These are phyloP conservation scores for Brenthis ino DNA, from an alignment of 2,888 invertebrate genomes.

Conservation along the genomic window DNA sequence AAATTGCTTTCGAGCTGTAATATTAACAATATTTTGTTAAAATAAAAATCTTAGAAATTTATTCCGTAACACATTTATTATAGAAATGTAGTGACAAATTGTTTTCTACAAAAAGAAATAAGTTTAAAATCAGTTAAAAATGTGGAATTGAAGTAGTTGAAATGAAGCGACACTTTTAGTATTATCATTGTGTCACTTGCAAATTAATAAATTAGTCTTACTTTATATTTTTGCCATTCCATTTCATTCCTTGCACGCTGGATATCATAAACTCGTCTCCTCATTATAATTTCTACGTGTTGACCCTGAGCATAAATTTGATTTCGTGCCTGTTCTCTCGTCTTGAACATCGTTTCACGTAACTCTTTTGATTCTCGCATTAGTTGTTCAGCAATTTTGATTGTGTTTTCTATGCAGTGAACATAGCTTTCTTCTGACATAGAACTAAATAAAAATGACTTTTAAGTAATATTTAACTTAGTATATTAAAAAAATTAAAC, in stretches of 20 bases:
- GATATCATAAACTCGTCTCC: constrained; percentile 93
- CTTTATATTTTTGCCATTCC: constrained; percentile 90
- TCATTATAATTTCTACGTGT: constrained; percentile 90
- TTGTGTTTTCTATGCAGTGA: constrained; percentile 89
- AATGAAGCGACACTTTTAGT: no score
- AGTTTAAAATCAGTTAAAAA: no score
- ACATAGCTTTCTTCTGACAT: constrained; percentile 92
- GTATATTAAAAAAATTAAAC: background rate
- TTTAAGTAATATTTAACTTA: background rate
- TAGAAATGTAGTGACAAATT: no score
- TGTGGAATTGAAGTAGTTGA: no score
- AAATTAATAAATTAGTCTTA: constrained; percentile 35
- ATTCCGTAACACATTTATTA: no score
- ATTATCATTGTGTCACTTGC: no score
- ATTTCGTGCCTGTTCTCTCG: constrained; percentile 89
- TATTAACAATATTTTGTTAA: constrained; percentile 2
- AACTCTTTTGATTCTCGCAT: constrained; percentile 89
- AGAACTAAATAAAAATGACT: constrained; percentile 57
- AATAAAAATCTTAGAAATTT: background rate
- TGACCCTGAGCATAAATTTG: constrained; percentile 92
- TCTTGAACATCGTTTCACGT: constrained; percentile 89
- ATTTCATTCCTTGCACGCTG: constrained; percentile 93
- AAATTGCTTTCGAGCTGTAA: constrained; percentile 89
- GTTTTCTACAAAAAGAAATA: no score
- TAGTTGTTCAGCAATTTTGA: constrained; percentile 90